Base-by-base conservation (phyloP, 2,888 invertebrate species). In the Hanleya hanleyi region DNA sequence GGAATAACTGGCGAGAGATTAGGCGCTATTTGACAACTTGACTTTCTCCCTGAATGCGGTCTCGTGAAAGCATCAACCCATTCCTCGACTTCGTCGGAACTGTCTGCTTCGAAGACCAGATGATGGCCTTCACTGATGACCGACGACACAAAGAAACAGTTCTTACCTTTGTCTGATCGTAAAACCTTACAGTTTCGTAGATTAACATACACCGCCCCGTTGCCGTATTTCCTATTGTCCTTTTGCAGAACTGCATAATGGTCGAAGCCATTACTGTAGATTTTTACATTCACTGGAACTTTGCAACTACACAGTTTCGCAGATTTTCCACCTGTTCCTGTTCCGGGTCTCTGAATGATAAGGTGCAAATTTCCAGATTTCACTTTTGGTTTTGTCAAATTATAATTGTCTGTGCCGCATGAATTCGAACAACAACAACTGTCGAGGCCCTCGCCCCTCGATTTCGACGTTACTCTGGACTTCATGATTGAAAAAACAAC, bases 1-100 rank as follows among this genome's bases (percentile, higher is more conserved):
- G 73, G 73, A 26, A 76, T 76, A 15, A 73, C 50, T 18, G 76
- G 76, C 15, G 73, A 73, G 32, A 76, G 70, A 38, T 67, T 47
- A 49, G 76, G 76, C 6, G 76, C 67, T 37, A 73, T 73, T 0
- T 47, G 47, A 47, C 47, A 47, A 47, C 47, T 47, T 18, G 47
- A 47, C 7, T 47, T 47, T 47, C 47, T 47, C 47, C 18, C 18
- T n/a, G 47, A 47, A 22, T 7, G 18, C 47, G 18, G 47, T 18
- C 47, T 47, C 22, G 18, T 18, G 47, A 47, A 47, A 47, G 47
- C 47, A 2, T 47, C 22, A 18, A 47, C 3, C 47, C 47, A 47
- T 4, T 47, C 47, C 22, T 47, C 22, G n/a, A 47, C 1, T 22
- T 47, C 47, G 18, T 47, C 47, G 3, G 22, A 22, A 47, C 47